Evolutionary conservation across 1,140 invertebrate genomes (phyloP).

Genomic region (Hycleus phaleratus): DNA sequence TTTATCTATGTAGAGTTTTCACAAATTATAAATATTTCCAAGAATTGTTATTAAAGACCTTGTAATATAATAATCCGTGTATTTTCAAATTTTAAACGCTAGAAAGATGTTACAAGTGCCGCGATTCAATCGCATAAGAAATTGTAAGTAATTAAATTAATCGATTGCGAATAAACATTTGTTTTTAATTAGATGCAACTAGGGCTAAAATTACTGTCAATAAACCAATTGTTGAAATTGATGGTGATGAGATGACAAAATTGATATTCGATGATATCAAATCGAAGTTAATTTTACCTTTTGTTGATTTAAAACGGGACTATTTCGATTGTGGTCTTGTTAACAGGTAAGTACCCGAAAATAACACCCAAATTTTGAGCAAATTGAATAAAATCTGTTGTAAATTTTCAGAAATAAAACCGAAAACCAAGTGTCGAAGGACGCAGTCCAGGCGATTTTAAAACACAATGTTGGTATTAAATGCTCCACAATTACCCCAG

Average conservation of each 20-base stretch:
- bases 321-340: slow-evolving; percentile 65
- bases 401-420: slow-evolving; percentile 52
- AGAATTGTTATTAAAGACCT: too few relatives aligned
- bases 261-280: slow-evolving; percentile 70
- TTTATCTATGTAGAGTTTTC: too few relatives aligned
- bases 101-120: too few relatives aligned
- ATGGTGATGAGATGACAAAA: slow-evolving; percentile 71
- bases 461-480: slow-evolving; percentile 74
- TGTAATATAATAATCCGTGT: too few relatives aligned
- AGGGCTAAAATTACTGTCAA: slow-evolving; percentile 44
- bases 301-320: slow-evolving; percentile 60
- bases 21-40: too few relatives aligned
- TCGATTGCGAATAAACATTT: neutral
- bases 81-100: too few relatives aligned
- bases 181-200: slow-evolving; percentile 31
- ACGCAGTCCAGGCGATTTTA: slow-evolving; percentile 62
- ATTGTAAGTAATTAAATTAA: too few relatives aligned
- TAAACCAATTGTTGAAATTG: slow-evolving; percentile 63
- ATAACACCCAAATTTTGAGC: neutral
- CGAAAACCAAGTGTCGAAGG: slow-evolving; percentile 64
- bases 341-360: slow-evolving; percentile 37
- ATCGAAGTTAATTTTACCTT: slow-evolving; percentile 63
- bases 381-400: neutral
- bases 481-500: slow-evolving; percentile 70
- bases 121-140: too few relatives aligned